These are phyloP conservation scores for Canis aureus DNA, from an alignment of 2,113 vertebrate species.

Conservation along the genomic window DNA sequence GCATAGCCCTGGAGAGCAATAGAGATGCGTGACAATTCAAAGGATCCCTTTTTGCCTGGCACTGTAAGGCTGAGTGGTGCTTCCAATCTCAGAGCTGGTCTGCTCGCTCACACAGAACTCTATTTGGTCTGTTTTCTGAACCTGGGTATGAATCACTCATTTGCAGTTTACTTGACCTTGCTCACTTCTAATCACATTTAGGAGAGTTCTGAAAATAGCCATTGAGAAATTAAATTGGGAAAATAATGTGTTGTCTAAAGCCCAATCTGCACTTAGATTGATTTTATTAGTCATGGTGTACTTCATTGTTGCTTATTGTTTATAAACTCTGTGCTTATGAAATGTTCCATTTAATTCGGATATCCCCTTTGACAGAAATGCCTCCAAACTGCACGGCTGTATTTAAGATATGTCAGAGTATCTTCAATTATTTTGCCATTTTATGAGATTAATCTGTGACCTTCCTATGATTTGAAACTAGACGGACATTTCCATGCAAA, in stretches of 20 bases:
- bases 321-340: background rate
- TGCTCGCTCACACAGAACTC: background rate
- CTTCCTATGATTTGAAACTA: background rate
- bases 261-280: background rate
- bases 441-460: background rate
- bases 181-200: background rate
- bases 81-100: background rate
- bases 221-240: background rate
- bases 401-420: background rate
- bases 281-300: background rate
- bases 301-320: background rate
- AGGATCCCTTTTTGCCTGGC: background rate
- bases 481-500: background rate
- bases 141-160: background rate
- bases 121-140: background rate
- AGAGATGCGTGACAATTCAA: fast-evolving
- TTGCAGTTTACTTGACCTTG: background rate
- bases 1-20: too few relatives aligned
- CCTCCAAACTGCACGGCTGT: background rate
- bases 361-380: background rate
- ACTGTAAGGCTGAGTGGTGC: too few relatives aligned
- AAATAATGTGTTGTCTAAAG: background rate
- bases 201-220: background rate
- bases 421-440: background rate
- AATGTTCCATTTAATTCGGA: background rate